Base-by-base conservation (phyloP, 1,140 invertebrate genomes). In the Vollenhovia emeryi region DNA sequence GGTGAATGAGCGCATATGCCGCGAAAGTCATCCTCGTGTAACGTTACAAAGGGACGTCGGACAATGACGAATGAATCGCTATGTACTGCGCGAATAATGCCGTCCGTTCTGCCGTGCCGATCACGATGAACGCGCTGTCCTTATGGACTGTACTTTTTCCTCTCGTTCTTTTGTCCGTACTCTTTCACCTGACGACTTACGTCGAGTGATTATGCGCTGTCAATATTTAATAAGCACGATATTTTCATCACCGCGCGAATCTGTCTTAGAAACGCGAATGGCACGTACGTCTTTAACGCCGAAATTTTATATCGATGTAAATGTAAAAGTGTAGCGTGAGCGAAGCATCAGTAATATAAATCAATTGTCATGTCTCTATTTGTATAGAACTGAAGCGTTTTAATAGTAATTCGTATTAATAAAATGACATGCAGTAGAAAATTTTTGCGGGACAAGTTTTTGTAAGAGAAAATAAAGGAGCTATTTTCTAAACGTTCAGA, bases 61-160 rank as follows among this genome's bases (percentile, higher is more conserved):
- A 89, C 87, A 89, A 89, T 89, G 85, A 89, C 87, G 84, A 86
- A 87, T 89, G 87, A 89, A 89, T 88, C 84, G 87, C 87, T 74
- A 71, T 60, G 71, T 85, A 52, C 84, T 48, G 48, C 75, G 30
- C 55, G 84, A 75, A 89, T 89, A 89, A 89, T 89, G 50, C 88
- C 33, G 43, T 84, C 74, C 88, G 88, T 88, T 87, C 85, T 76
- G 75, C 62, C 36, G 69, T 43, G 55, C 73, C 55, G 69, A 89
- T 88, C 83, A 60, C 78, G 36, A 62, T 68, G 62, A 78, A 50
- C 60, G 68, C 73, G 18, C 30, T 73, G 62, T 74, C 59, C 48
- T 71, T 73, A 50, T 33, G 40, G 45, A 36, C 62, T 59, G 36
- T 30, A 80, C 86, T 78, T 84, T 73, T 64, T 33, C 55, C 52